These are phyloP conservation scores for Microplitis demolitor DNA, from an alignment of 1,140 invertebrate genomes.

Conservation along the genomic window DNA sequence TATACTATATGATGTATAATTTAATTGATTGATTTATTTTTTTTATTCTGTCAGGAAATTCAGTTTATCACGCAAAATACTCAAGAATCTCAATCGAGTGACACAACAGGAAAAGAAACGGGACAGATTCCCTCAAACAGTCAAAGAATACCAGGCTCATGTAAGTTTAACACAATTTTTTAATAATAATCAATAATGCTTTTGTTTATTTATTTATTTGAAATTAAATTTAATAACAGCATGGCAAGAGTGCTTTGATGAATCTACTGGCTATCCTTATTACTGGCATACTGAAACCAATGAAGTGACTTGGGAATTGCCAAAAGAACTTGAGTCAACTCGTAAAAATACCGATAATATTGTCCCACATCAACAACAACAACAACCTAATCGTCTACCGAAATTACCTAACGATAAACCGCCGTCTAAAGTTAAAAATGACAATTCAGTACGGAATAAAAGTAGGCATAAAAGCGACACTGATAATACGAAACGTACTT, in stretches of 20 bases:
- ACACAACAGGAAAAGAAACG: neutral
- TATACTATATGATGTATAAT: too few relatives aligned
- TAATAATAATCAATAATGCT: constrained; percentile 1
- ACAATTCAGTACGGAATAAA: constrained; percentile 40
- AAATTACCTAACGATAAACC: neutral
- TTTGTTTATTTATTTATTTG: constrained; percentile 5
- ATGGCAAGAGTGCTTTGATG: constrained; percentile 76
- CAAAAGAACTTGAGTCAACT: constrained; percentile 60
- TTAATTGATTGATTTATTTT: neutral
- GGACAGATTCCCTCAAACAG: neutral
- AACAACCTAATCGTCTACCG: constrained; percentile 9
- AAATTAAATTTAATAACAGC: constrained; percentile 35
- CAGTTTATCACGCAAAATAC: constrained; percentile 51
- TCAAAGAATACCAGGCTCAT: neutral
- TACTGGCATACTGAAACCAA: constrained; percentile 77
- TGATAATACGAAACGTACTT: constrained; percentile 22
- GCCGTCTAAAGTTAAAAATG: too few relatives aligned
- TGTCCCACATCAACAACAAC: constrained; percentile 6
- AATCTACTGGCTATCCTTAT: constrained; percentile 71
- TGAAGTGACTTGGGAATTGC: constrained; percentile 76
- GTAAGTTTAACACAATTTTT: neutral
- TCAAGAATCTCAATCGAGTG: constrained; percentile 25
- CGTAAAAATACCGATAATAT: constrained; percentile 37
- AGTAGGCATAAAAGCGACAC: constrained; percentile 42
- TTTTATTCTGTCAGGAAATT: constrained; percentile 48